Evolutionary conservation across 2,888 invertebrate species (phyloP).

Genomic region (Beris morrisii): DNA sequence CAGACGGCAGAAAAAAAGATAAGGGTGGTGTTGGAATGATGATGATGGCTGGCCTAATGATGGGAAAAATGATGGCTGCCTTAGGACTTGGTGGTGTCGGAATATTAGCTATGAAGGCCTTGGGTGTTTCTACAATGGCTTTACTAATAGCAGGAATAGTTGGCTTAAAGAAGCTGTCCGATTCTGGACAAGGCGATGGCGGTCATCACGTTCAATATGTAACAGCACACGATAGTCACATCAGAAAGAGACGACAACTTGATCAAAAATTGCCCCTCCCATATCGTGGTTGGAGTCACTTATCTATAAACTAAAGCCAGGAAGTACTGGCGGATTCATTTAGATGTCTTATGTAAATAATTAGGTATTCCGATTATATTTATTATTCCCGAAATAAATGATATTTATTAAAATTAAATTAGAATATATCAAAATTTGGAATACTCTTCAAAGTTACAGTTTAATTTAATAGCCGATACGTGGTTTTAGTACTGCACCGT

Average conservation of each 20-base stretch:
- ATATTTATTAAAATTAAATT: neutral
- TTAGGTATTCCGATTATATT: neutral
- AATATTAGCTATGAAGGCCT: slow-evolving; percentile 75
- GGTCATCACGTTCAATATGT: slow-evolving; percentile 62
- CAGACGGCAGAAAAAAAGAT: slow-evolving; percentile 66
- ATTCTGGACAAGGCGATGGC: slow-evolving; percentile 58
- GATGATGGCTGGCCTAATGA: slow-evolving; percentile 68
- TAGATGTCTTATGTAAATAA: neutral
- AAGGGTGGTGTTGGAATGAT: slow-evolving; percentile 64
- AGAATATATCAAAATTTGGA: neutral
- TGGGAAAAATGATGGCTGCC: slow-evolving; percentile 76
- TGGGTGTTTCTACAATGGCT: slow-evolving; percentile 71
- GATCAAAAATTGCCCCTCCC: slow-evolving; percentile 55
- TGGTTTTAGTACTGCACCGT: too few relatives aligned
- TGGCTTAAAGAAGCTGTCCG: slow-evolving; percentile 71
- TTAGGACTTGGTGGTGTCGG: slow-evolving; percentile 75
- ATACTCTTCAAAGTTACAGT: neutral
- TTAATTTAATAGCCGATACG: too few relatives aligned
- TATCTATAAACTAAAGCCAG: slow-evolving; percentile 40
- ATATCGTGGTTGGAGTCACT: slow-evolving; percentile 58
- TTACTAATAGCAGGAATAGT: slow-evolving; percentile 74
- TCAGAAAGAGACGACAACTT: slow-evolving; percentile 46
- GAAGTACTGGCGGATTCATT: neutral
- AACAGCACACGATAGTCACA: slow-evolving; percentile 48
- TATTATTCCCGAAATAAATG: neutral